Evolutionary conservation across 2,113 vertebrate genomes (phyloP), one percentile per base, ranked within the genome.

Genomic region (Peromyscus maniculatus): DNA sequence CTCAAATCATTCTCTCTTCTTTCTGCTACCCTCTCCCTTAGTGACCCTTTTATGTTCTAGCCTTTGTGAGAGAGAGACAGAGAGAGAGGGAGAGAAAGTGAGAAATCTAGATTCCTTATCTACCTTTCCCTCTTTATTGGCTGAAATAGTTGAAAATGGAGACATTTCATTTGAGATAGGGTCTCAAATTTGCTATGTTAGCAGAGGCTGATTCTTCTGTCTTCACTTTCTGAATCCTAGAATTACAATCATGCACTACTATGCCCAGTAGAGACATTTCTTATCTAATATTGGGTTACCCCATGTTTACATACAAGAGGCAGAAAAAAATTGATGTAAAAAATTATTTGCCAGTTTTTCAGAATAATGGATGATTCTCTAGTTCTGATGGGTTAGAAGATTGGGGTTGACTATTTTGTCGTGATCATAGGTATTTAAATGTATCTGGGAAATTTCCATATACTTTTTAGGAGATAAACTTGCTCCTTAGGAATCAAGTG

Each of bases 401-500:
- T 91, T 96, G 87, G 55, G 52, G 17, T 3, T 93, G 26, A 6
- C 96, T 89, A 43, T 94, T 96, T 95, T 97, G 74, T 94, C 43
- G 84, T 94, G 90, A 82, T 91, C 62, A 69, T 94, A 92, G 82
- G 64, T 16, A 89, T 91, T 94, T 94, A 91, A 94, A 55, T 64
- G 59, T 64, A 84, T 71, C 6, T 89, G 59, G 83, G 91, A 55
- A 6, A 74, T 84, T 95, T 96, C 57, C n/a, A 87, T 67, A 52
- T 84, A 75, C 28, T 74, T 64, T 97, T 97, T 88, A 71, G 36
- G 86, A 93, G 78, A 62, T 92, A 55, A 36, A 97, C 91, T 87
- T 95, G 36, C 22, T 96, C 1, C 80, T 0, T 95, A 78, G 89
- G 59, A 74, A 87, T 92, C 36, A 74, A 28, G 22, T 33, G 7